Evolutionary conservation across 2,797 vertebrate genomes (phyloP), one percentile per base, ranked within the genome.

Genomic region (Lagodon rhomboides): DNA sequence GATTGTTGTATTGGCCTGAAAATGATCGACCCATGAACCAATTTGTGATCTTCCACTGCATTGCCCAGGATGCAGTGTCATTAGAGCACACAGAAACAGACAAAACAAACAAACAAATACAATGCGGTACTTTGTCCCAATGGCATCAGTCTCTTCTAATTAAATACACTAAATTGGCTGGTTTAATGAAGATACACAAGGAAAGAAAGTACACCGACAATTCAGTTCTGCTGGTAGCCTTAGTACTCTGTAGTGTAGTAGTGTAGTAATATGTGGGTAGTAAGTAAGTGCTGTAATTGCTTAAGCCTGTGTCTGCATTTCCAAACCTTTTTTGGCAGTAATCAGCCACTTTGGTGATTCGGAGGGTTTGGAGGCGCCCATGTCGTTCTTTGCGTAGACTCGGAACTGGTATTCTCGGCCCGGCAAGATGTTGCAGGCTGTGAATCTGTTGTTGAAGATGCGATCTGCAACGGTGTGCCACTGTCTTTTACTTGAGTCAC

Each of bases 401-500:
- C 96, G 96, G 88, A 99, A 99, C 86, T 95, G 93, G 89, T 99
- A 99, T 72, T 97, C 95, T 25, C 94, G 85, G 15, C 97, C 97
- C 0, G 97, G 95, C 92, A 99, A 76, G 68, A 97, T 91, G 47
- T 94, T 96, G 85, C 95, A 95, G 80, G 90, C 95, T 0, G 98
- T 99, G 89, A 96, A 97, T 86, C 85, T 96, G 85, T 97, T 98
- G 92, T 96, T 98, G 85, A 97, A 96, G 89, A 99, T 94, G n/a
- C 70, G 91, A 87, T 97, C 96, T 1, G 93, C 96, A 68, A 94
- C 84, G 4, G 96, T 86, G 0, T 86, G 77, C 98, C 98, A 99
- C 25, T 82, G 38, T 25, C 93, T 92, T 47, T 95, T 96, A 51
- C 25, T 87, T 0, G 96, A 96, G 58, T 98, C 97, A 0, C 96